Percentiles rank a stretch among this genome's conserved stretches.
Conservation (phyloP, 2,797 vertebrate genomes). For the Rhincodon typus region DNA sequence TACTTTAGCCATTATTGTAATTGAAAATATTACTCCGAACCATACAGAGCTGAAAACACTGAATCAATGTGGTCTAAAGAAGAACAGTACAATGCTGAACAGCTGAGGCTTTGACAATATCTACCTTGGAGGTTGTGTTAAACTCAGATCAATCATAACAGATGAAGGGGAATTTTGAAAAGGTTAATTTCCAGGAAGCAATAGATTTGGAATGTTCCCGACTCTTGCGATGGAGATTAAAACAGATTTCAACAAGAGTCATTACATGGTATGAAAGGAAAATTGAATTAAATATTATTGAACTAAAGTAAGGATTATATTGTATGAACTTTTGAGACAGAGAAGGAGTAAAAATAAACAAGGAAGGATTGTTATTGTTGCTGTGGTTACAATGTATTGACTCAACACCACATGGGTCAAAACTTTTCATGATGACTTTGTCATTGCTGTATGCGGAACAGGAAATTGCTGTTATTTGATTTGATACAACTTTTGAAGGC, state of each 20-base stretch:
- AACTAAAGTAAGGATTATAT: background rate
- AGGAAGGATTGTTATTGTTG: background rate
- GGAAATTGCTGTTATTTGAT: background rate
- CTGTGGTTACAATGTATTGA: background rate
- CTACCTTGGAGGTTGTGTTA: too few species aligned
- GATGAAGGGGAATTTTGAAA: background rate
- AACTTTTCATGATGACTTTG: constrained; percentile 27
- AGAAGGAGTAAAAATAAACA: background rate
- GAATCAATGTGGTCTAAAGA: too few species aligned
- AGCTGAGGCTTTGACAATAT: too few species aligned
- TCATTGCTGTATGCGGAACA: background rate
- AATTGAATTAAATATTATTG: background rate
- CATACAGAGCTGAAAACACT: too few species aligned
- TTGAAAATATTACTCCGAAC: background rate
- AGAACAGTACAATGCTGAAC: too few species aligned
- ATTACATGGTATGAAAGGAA: background rate
- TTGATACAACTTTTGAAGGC: background rate
- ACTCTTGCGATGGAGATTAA: background rate
- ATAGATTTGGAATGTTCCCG: background rate
- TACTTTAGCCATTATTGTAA: too few species aligned
- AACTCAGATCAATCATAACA: too few species aligned
- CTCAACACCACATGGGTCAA: too few species aligned
- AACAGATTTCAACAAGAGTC: background rate
- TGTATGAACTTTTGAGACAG: background rate
- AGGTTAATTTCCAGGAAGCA: background rate